A percentile compares a stretch with the other conserved stretches of the same genome.
phyloP scores from a whole-genome alignment of 2,113 vertebrate species.

The Prolemur simus region DNA sequence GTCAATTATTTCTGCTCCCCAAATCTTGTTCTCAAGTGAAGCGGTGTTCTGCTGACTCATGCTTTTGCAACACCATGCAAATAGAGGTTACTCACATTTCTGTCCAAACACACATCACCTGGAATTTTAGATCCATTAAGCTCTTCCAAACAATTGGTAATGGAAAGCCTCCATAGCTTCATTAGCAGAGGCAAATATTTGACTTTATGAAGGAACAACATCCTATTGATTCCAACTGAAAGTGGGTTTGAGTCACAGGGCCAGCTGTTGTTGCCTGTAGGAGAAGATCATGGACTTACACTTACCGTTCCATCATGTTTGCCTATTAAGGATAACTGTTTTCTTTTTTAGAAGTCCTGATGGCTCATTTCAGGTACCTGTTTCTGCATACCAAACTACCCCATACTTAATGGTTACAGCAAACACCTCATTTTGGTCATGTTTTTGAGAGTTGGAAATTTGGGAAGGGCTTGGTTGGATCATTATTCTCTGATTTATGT shows the following conservation, averaged over 20 bases:
- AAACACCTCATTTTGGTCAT: neutral
- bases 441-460: neutral
- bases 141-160: slow-evolving; percentile 39
- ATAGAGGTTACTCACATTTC: slow-evolving; percentile 23
- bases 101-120: slow-evolving; percentile 64
- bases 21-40: neutral
- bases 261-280: neutral
- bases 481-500: neutral
- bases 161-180: neutral
- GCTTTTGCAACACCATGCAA: neutral
- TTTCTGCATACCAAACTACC: neutral
- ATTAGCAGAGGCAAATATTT: slow-evolving; percentile 73
- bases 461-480: neutral
- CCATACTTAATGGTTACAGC: neutral
- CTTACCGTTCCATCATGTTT: neutral
- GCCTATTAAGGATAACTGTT: neutral
- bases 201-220: slow-evolving; percentile 13
- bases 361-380: neutral
- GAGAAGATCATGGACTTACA: neutral
- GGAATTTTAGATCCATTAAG: slow-evolving; percentile 67
- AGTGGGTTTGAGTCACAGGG: neutral
- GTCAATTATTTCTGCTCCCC: neutral
- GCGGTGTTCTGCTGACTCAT: slow-evolving; percentile 12
- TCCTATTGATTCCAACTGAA: slow-evolving; percentile 44
- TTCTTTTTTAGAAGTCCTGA: neutral